Conservation (phyloP, 2,888 invertebrate species). For the Agrotis ipsilon region DNA sequence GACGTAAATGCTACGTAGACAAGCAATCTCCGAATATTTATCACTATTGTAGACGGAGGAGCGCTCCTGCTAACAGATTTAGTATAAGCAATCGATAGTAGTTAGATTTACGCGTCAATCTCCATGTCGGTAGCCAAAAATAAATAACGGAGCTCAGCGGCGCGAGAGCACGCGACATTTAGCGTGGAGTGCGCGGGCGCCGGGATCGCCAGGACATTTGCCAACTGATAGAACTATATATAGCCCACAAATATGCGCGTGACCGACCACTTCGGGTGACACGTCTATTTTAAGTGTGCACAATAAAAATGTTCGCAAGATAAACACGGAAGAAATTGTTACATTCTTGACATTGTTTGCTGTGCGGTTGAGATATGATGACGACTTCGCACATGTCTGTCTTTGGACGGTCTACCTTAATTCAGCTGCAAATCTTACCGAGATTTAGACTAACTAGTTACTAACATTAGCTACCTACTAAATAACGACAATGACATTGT, state of each 20-base stretch:
- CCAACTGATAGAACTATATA: conserved; percentile 88
- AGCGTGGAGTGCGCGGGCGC: conserved; percentile 71
- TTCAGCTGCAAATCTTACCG: neutral
- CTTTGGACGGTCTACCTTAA: too few species aligned
- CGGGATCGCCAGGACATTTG: conserved; percentile 80
- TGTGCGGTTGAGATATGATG: conserved; percentile 11
- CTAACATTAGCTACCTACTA: too few species aligned
- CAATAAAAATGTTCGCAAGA: conserved; percentile 76
- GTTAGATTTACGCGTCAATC: conserved; percentile 63
- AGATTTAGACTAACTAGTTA: too few species aligned
- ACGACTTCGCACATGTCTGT: neutral
- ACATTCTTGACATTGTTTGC: conserved; percentile 57
- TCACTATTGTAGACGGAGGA: conserved; percentile 53
- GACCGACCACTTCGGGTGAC: conserved; percentile 83
- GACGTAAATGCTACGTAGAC: conserved; percentile 60
- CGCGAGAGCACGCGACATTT: conserved; percentile 80
- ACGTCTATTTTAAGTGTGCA: conserved; percentile 79
- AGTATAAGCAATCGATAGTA: conserved; percentile 65
- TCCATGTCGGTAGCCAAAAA: conserved; percentile 69
- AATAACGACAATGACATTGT: too few species aligned
- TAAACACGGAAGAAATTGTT: conserved; percentile 75
- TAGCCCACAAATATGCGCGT: conserved; percentile 86
- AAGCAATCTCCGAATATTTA: conserved; percentile 52
- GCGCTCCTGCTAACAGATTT: conserved; percentile 63
- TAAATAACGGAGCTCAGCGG: conserved; percentile 68